Conservation (phyloP, 2,113 vertebrate genomes). For the Sphyrna mokarran region DNA sequence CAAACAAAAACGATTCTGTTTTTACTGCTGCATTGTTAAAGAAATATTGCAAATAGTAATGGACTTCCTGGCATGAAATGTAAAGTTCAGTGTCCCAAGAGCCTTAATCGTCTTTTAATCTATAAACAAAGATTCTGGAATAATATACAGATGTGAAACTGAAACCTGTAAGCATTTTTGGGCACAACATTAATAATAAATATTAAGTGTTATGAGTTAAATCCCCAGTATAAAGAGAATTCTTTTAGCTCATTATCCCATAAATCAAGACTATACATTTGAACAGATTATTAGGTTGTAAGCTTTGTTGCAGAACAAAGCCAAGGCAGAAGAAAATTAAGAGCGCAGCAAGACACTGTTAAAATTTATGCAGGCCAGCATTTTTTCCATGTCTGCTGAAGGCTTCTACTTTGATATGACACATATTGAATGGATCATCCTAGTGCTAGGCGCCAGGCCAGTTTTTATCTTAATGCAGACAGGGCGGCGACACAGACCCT, state of each 20-base stretch:
- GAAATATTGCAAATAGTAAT: slow-evolving; percentile 33
- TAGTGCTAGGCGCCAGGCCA: slow-evolving; percentile 63
- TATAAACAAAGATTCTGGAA: slow-evolving; percentile 37
- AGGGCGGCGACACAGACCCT: slow-evolving; percentile 74
- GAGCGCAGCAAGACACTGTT: slow-evolving; percentile 46
- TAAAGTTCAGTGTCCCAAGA: slow-evolving; percentile 35
- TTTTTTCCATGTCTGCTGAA: slow-evolving; percentile 55
- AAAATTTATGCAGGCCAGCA: slow-evolving; percentile 59
- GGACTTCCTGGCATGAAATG: slow-evolving; percentile 37
- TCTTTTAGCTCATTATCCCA: slow-evolving; percentile 37
- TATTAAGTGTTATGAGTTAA: slow-evolving; percentile 37
- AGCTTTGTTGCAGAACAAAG: slow-evolving; percentile 35
- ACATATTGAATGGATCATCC: slow-evolving; percentile 64
- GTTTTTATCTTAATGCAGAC: slow-evolving; percentile 77
- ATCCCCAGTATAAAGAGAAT: slow-evolving; percentile 32
- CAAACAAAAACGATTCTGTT: slow-evolving; percentile 28
- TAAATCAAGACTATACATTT: slow-evolving; percentile 31
- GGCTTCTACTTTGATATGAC: slow-evolving; percentile 71
- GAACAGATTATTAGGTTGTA: slow-evolving; percentile 35
- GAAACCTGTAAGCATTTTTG: slow-evolving; percentile 37
- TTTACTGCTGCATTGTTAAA: slow-evolving; percentile 33
- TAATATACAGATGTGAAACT: slow-evolving; percentile 38
- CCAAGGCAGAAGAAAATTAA: slow-evolving; percentile 31
- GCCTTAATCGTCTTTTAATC: slow-evolving; percentile 30
- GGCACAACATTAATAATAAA: slow-evolving; percentile 38